Evolutionary conservation across 2,888 invertebrate species (phyloP), one percentile per base, ranked within the genome.

Genomic region (Ectemnius lituratus): DNA sequence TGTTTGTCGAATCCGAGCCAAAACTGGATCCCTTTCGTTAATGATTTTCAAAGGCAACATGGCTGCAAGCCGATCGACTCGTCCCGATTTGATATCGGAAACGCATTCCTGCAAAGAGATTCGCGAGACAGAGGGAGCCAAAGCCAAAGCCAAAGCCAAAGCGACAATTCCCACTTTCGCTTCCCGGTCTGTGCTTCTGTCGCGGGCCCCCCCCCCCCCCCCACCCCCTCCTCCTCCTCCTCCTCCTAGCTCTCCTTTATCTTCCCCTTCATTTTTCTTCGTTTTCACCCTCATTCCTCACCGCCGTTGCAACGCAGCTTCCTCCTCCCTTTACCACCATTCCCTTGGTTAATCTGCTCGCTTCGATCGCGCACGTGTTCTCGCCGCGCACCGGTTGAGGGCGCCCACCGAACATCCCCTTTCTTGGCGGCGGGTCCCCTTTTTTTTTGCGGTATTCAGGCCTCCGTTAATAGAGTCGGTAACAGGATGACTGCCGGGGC

Each of bases 391-490:
- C 5, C 20, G 28, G 28, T 37, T 4, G 28, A 37, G 28, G 28
- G 28, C 8, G 28, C 5, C 57, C 45, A 62, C 37, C 49, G 28
- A 28, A 59, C 16, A 59, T 62, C 45, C 20, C 27, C 28, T 37
- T 64, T 66, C 61, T 59, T 13, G 6, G 6, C 45, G 20, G 69
- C 62, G 58, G 62, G n/a, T 20, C 60, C 59, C 46, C 60, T 60
- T 62, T 63, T 71, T 64, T 46, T 62, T 49, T 72, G 77, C 75
- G 71, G 74, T 82, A 83, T 84, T 79, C 72, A 37, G 37, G 37
- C 8, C 63, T 57, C 13, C 62, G 73, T 76, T 87, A 87, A 87
- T 86, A 83, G 84, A 86, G 84, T 86, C 83, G 79, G 65, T 74
- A 62, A 66, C 52, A 23, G 65, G 72, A 74, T 66, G 67, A 52